Evolutionary conservation across 2,888 invertebrate genomes (phyloP).

Genomic region (Chirona hameri): DNA sequence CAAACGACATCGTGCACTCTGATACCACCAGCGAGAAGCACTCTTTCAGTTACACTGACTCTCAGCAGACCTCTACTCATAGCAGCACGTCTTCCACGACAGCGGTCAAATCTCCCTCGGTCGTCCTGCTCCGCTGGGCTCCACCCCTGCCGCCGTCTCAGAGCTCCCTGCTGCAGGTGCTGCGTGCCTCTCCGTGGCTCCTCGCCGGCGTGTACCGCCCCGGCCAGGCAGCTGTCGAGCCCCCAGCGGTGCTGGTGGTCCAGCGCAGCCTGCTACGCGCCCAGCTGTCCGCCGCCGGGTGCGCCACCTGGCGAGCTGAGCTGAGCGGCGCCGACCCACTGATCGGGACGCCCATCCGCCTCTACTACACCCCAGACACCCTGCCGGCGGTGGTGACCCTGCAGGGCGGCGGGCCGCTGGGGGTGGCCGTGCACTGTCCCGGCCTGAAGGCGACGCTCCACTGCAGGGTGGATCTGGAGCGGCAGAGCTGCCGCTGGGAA

Average conservation of each 20-base stretch:
- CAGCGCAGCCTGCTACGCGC: not conserved
- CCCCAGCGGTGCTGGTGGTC: not conserved
- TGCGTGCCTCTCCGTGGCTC: not conserved
- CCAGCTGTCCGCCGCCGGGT: slow-evolving; percentile 1
- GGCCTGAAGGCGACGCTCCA: not conserved
- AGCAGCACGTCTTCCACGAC: no score
- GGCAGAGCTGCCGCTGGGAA: not conserved
- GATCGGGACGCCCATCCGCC: not conserved
- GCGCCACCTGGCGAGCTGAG: not conserved
- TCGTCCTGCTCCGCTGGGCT: not conserved
- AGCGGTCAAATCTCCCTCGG: not conserved
- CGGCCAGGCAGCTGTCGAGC: not conserved
- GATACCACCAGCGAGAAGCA: not conserved
- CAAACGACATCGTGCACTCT: no score
- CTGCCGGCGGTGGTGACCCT: not conserved
- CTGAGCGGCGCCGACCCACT: not conserved
- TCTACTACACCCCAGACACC: not conserved
- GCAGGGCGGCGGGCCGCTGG: not conserved
- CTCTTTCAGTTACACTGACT: not conserved
- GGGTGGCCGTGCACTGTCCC: not conserved
- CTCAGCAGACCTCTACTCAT: not conserved
- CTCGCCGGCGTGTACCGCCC: not conserved
- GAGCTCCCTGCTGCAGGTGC: not conserved
- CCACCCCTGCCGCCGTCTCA: not conserved
- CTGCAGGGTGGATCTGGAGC: not conserved